Evolutionary conservation across 1,140 invertebrate genomes (phyloP), one percentile per base, ranked within the genome.

Genomic region (Holcopasites calliopsidis): DNA sequence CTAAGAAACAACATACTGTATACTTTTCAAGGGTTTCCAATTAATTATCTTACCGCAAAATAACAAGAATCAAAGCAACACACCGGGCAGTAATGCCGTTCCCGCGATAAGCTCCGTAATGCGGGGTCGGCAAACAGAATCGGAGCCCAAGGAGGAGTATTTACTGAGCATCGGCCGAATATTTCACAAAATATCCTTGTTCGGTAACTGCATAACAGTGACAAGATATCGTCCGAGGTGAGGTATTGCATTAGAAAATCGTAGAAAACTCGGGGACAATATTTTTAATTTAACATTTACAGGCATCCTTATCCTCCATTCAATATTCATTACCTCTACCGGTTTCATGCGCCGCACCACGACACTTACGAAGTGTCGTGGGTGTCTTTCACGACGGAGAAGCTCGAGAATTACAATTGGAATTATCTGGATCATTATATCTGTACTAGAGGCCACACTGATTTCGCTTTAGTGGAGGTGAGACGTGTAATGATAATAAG

Each of bases 401-500:
- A 98, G 86, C 91, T 99, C 28, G 98, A 99, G 92, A 98, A 96
- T 86, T 99, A 97, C 86, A 99, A 98, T 90, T 99, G 98, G 98
- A 99, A 99, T 92, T 98, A 98, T 90, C 93, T 99, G 90, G 98
- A 99, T 91, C 96, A 99, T 89, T 99, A 99, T 88, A 97, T 99
- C 72, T 98, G 97, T 88, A 97, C 97, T 1, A 92, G 96, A 57
- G 97, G 98, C 7, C 97, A 98, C 88, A 96, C 95, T 0, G 97
- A 98, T 88, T 98, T 97, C 91, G 92, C 94, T 33, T 92, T 98
- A 26, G 95, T 95, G 79, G 97, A 98, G 92, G 96, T 97, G 88
- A 76, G 58, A 64, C 57, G 26, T 33, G n/a, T 28, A 44, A 11
- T 16, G 10, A 38, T 18, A 38, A 47, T 69, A 7, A n/a, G 54